Conservation (phyloP, 2,888 invertebrate species). For the Lacanobia wlatinum region DNA sequence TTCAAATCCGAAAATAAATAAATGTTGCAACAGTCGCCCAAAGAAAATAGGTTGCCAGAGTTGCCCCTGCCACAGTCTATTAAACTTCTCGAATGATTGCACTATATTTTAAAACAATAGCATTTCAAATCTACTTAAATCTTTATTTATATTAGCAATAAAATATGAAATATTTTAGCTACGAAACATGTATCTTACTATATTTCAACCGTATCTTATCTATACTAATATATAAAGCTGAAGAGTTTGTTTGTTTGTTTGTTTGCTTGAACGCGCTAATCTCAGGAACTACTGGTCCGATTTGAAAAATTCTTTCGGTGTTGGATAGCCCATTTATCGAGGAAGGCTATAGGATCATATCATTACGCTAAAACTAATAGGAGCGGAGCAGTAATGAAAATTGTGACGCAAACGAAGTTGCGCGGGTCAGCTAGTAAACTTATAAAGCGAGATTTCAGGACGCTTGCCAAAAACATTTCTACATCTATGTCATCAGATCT, state of each 20-base stretch:
- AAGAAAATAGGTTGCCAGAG: slow-evolving; percentile 16
- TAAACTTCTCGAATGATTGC: neutral
- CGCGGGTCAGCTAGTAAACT: too few relatives aligned
- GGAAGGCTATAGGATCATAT: too few relatives aligned
- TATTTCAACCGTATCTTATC: slow-evolving; percentile 3
- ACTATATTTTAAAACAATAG: slow-evolving; percentile 6
- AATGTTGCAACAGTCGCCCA: neutral
- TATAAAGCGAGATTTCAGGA: neutral
- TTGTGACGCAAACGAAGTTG: too few relatives aligned
- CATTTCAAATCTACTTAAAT: neutral
- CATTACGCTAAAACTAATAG: too few relatives aligned
- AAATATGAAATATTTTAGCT: neutral
- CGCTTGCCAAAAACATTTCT: slow-evolving; percentile 4
- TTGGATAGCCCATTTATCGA: too few relatives aligned
- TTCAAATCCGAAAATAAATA: slow-evolving; percentile 10
- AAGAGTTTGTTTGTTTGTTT: too few relatives aligned
- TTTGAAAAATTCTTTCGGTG: too few relatives aligned
- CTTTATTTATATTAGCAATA: neutral
- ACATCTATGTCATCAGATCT: neutral
- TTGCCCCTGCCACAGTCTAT: slow-evolving; percentile 6
- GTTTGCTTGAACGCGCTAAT: too few relatives aligned
- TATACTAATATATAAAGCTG: too few relatives aligned
- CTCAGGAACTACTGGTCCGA: too few relatives aligned
- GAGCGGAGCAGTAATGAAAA: too few relatives aligned
- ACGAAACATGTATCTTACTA: neutral